Base-by-base conservation (phyloP, 2,797 vertebrate species). In the Gymnocypris eckloni region DNA sequence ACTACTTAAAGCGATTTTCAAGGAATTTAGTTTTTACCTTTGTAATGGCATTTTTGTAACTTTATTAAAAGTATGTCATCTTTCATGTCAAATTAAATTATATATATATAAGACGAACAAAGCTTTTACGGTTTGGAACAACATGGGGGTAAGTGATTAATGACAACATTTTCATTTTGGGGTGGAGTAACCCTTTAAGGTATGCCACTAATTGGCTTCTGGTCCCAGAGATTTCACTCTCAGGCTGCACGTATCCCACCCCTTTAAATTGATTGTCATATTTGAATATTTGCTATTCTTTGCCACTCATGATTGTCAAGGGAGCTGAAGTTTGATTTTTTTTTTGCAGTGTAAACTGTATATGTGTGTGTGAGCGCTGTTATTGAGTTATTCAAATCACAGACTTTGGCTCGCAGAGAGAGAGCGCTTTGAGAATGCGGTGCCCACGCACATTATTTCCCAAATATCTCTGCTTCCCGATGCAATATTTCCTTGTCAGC, bases 391-490 rank as follows among this genome's bases (percentile, higher is more conserved):
- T 83, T 85, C 64, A 86, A 71, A 89, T 71, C 18, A 10, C 59
- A 83, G 82, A 80, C 85, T 71, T 64, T 52, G 33, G 28, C 56
- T 85, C 13, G 72, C 50, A 22, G 78, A 79, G 66, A 79, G 66
- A 76, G 59, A 73, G 39, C 33, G 79, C 77, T 61, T 33, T 39
- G 75, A 77, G 50, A 25, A 70, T 48, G 76, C 37, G 9, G 88
- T 91, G 89, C 91, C 93, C 92, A 90, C 90, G 86, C 86, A 92
- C 90, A 92, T 93, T 92, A 92, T 92, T 93, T 93, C 89, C 93
- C 91, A 93, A 94, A 92, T 88, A 93, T 90, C 87, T 86, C 71
- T 88, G 91, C 89, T 91, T 86, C 88, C 88, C 86, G 89, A 91
- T 93, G 93, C 91, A 94, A 94, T 94, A 93, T 93, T 92, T 89